These are phyloP conservation scores for Lasioglossum calceatum DNA, from an alignment of 2,888 invertebrate genomes.

Conservation along the genomic window DNA sequence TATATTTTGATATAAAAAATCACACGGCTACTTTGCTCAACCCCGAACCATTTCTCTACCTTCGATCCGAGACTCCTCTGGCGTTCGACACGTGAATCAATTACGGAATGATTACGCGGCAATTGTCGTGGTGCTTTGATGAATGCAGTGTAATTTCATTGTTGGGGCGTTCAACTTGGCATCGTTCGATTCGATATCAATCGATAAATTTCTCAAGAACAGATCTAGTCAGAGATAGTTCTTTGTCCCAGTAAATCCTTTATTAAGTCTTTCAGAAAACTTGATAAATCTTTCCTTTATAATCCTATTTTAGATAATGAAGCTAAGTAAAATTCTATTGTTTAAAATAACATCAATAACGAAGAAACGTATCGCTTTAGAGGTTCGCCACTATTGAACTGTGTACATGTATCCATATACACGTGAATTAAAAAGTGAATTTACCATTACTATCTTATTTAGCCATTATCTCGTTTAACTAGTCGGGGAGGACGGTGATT, in stretches of 20 bases:
- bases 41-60: neutral
- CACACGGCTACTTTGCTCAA: constrained; percentile 27
- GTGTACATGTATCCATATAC: neutral
- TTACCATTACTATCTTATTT: neutral
- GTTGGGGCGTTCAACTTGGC: neutral
- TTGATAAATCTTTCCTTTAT: neutral
- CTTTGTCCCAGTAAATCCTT: neutral
- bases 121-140: neutral
- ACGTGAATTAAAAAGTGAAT: neutral
- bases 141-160: neutral
- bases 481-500: no score
- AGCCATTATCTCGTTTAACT: no score
- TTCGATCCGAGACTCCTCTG: neutral
- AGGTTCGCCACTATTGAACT: neutral
- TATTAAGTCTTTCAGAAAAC: neutral
- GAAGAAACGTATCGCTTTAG: no score
- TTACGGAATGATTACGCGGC: neutral
- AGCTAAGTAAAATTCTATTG: neutral
- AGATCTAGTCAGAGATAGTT: neutral
- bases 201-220: neutral
- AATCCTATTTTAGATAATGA: neutral
- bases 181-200: neutral
- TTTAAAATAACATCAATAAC: neutral
- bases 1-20: constrained; percentile 84
- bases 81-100: neutral